Base-by-base conservation (phyloP, 2,888 invertebrate species). In the Pomacea canaliculata region DNA sequence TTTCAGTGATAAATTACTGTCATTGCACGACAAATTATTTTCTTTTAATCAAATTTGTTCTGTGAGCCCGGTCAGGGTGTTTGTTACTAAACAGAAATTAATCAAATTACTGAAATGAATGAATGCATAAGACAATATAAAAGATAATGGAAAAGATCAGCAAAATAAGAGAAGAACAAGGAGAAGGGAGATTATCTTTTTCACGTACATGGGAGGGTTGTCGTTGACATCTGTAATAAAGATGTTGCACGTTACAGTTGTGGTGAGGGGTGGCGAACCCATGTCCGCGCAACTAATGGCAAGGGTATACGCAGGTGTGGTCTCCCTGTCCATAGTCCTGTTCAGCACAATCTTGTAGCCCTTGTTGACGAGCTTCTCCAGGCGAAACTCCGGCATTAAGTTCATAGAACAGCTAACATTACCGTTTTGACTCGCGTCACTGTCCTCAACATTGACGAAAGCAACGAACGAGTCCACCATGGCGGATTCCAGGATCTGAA, bases 381-480 rank as follows among this genome's bases (percentile, higher is more conserved):
- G 77, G 71, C 78, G 77, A 69, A 81, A 80, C 51, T 78, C 76
- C 13, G 62, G n/a, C 16, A 68, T 71, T 27, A 76, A 79, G 19
- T 73, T 51, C 68, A 83, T 69, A n/a, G 74, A 56, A 69, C 88
- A 88, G 3, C 73, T 76, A 10, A 85, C 85, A 13, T 77, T 73
- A 4, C 87, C 88, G 66, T 83, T 84, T 18, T 76, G 70, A 5
- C 87, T 87, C 12, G 78, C 78, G 70, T 88, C 88, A 13, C 73
- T 76, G 73, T 88, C 88, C 68, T 82, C 81, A 13, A 88, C 86
- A n/a, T 81, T 79, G 19, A 88, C 83, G 67, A 83, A 82, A 0
- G 87, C 88, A 63, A 88, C 83, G 69, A 86, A 85, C 18, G 76
- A 81, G n/a, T 85, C 86, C 0, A 78, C 71, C 2, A 75, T 73